phyloP scores from a whole-genome alignment of 2,797 vertebrate species.

The Lerista edwardsae region DNA sequence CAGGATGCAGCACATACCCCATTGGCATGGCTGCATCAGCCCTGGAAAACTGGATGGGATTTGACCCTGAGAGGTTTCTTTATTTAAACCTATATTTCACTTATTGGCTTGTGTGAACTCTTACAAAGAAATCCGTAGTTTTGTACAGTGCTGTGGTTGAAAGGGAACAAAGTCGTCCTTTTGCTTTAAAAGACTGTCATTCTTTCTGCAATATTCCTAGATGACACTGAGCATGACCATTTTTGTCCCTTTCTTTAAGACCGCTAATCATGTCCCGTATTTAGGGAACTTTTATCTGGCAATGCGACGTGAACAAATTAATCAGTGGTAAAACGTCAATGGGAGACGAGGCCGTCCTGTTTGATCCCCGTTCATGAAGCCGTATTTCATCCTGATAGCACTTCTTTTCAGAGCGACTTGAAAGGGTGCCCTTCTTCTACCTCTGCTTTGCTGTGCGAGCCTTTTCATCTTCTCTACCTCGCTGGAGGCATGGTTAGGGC shows the following conservation, averaged over 20 bases:
- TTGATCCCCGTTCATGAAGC: conserved; percentile 6
- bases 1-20: too few relatives aligned
- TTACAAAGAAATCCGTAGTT: background rate
- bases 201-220: background rate
- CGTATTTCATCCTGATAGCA: conserved; percentile 33
- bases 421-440: conserved; percentile 47
- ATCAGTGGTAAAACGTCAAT: background rate
- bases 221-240: background rate
- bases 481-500: conserved; percentile 71
- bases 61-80: too few relatives aligned
- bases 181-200: background rate
- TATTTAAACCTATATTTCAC: too few relatives aligned
- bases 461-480: conserved; percentile 67
- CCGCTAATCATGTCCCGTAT: background rate
- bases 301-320: rapidly evolving
- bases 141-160: background rate
- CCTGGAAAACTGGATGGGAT: too few relatives aligned
- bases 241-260: background rate
- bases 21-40: too few relatives aligned
- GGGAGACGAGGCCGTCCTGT: background rate
- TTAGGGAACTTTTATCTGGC: conserved; percentile 4
- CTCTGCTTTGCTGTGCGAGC: conserved; percentile 35
- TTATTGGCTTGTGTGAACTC: background rate
- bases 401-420: conserved; percentile 53
- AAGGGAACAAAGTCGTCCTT: background rate